A percentile compares a stretch with the other conserved stretches of the same genome.
Conservation (phyloP, 1,140 invertebrate species). For the Heterodera carotae region DNA sequence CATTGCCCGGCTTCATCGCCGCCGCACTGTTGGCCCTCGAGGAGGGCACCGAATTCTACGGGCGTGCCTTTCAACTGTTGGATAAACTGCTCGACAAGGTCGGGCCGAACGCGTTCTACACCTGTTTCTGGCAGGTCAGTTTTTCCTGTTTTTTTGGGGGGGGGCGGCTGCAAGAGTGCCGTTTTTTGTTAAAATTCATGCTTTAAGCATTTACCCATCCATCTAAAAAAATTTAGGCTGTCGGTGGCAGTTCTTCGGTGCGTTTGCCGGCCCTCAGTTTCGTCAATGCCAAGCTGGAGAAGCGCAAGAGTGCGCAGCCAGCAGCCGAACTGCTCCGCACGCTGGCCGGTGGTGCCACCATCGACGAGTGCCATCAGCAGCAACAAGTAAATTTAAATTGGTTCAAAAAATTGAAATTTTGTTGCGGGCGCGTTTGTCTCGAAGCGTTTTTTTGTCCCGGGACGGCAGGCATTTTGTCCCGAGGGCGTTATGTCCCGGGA, state of each 20-base stretch:
- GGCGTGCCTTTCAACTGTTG: slow-evolving; percentile 78
- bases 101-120: slow-evolving; percentile 79
- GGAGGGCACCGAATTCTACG: slow-evolving; percentile 86
- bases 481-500: too few species aligned
- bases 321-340: slow-evolving; percentile 84
- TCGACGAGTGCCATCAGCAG: neutral
- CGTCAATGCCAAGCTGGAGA: slow-evolving; percentile 80
- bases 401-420: neutral
- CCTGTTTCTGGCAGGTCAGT: slow-evolving; percentile 79
- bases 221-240: slow-evolving; percentile 67
- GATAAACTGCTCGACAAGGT: slow-evolving; percentile 81
- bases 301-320: slow-evolving; percentile 70
- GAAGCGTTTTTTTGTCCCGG: neutral
- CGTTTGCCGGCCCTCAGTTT: slow-evolving; percentile 81
- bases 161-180: too few species aligned
- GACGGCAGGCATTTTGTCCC: too few species aligned
- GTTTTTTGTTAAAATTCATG: too few species aligned
- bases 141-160: slow-evolving; percentile 8
- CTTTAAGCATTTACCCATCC: too few species aligned
- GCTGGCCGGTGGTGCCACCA: slow-evolving; percentile 72
- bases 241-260: slow-evolving; percentile 80
- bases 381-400: neutral
- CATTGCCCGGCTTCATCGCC: slow-evolving; percentile 82
- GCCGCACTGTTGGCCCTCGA: slow-evolving; percentile 83
- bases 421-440: too few species aligned